phyloP scores from a whole-genome alignment of 2,888 invertebrate species.

The Unio delphinus region DNA sequence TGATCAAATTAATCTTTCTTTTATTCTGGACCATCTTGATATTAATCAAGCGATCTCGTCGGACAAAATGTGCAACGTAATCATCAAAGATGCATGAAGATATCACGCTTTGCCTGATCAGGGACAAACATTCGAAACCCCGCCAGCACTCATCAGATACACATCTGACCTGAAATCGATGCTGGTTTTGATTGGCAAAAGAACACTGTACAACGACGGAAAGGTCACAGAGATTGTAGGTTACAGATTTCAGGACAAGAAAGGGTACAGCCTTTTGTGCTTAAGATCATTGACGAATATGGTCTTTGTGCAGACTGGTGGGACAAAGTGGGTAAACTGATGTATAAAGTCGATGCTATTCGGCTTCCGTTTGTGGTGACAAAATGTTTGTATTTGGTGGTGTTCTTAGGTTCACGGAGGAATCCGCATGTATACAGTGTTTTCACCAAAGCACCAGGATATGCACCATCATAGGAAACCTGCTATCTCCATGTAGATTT shows the following conservation, averaged over 20 bases:
- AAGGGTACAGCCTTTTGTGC: conserved; percentile 40
- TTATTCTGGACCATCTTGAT: conserved; percentile 33
- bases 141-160: conserved; percentile 14
- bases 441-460: conserved; percentile 5
- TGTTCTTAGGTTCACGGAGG: too few species aligned
- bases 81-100: conserved; percentile 32
- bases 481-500: conserved; percentile 33
- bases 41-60: conserved; percentile 19
- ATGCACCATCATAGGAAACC: conserved; percentile 23
- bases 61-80: conserved; percentile 20
- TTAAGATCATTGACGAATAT: conserved; percentile 35
- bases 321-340: conserved; percentile 32
- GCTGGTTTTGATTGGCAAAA: conserved; percentile 26
- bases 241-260: conserved; percentile 16
- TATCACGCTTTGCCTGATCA: conserved; percentile 38
- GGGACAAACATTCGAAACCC: conserved; percentile 20
- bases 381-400: too few species aligned
- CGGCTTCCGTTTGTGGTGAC: conserved; percentile 30
- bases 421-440: too few species aligned
- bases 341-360: conserved; percentile 33
- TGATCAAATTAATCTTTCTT: conserved; percentile 29
- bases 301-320: conserved; percentile 29
- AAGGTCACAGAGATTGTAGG: conserved; percentile 29
- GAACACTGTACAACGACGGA: conserved; percentile 11
- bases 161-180: conserved; percentile 13